Evolutionary conservation across 2,113 vertebrate species (phyloP).

Genomic region (Columbina picui): DNA sequence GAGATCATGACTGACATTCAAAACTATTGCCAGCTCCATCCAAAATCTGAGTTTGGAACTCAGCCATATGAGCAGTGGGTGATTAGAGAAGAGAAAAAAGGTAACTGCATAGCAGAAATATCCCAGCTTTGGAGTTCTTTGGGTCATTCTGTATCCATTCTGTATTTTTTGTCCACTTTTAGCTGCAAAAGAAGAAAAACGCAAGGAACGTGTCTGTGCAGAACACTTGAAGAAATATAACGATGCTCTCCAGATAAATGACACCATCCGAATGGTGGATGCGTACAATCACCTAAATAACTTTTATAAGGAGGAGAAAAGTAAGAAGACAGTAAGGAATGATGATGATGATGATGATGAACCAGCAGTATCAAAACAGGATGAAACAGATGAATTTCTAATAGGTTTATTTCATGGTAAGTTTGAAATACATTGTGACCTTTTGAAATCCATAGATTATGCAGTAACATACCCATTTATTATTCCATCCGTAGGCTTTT

Average conservation of each 20-base stretch:
- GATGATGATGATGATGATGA: constrained; percentile 72
- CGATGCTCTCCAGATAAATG: constrained; percentile 89
- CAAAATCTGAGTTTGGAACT: constrained; percentile 86
- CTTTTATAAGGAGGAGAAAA: constrained; percentile 85
- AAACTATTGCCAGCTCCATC: constrained; percentile 76
- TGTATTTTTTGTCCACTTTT: background rate
- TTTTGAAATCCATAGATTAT: background rate
- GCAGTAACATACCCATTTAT: background rate
- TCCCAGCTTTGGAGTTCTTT: background rate
- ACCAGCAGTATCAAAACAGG: constrained; percentile 64
- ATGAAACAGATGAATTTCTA: constrained; percentile 87
- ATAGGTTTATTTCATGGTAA: constrained; percentile 88
- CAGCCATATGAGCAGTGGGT: constrained; percentile 95
- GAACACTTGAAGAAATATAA: constrained; percentile 92
- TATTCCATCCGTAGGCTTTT: background rate
- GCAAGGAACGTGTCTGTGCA: constrained; percentile 86
- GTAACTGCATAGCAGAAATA: constrained; percentile 66
- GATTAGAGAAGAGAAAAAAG: constrained; percentile 84
- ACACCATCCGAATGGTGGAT: constrained; percentile 91
- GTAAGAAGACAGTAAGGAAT: constrained; percentile 78
- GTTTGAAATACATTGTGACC: background rate
- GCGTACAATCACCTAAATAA: constrained; percentile 85
- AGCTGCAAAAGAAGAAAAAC: constrained; percentile 89
- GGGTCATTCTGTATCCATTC: background rate
- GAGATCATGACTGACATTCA: constrained; percentile 91